Conservation (phyloP, 2,113 vertebrate species). For the Thamnophis sirtalis region DNA sequence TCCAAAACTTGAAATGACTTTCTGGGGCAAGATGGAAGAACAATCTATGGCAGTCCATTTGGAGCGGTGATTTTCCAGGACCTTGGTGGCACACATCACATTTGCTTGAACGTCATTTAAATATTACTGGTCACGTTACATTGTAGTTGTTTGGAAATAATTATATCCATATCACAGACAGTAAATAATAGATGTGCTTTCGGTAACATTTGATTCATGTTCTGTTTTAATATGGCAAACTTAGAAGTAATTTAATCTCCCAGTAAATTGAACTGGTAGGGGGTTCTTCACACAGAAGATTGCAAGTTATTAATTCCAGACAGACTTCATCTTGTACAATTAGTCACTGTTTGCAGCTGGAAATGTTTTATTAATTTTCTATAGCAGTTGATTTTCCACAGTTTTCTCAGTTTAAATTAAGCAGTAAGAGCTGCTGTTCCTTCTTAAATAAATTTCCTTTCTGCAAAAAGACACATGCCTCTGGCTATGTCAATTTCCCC, state of each 20-base stretch:
- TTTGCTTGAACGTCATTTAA: conserved; percentile 71
- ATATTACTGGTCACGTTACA: conserved; percentile 81
- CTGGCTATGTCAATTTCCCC: conserved; percentile 84
- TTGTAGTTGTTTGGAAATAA: conserved; percentile 86
- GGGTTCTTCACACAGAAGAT: conserved; percentile 86
- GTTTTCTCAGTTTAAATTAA: conserved; percentile 85
- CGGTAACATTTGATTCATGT: conserved; percentile 82
- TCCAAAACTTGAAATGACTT: conserved; percentile 28
- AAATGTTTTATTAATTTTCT: conserved; percentile 87
- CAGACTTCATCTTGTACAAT: conserved; percentile 88
- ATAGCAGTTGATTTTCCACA: conserved; percentile 81
- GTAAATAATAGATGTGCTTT: conserved; percentile 90
- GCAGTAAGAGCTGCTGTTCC: conserved; percentile 81
- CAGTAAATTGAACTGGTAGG: conserved; percentile 87
- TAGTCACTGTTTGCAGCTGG: conserved; percentile 88
- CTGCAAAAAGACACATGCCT: conserved; percentile 78
- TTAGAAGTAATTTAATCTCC: conserved; percentile 92
- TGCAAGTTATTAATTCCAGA: conserved; percentile 86
- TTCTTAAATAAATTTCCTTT: conserved; percentile 85
- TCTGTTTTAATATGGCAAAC: conserved; percentile 90
- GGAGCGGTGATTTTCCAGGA: conserved; percentile 30
- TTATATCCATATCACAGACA: conserved; percentile 93
- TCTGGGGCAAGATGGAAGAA: neutral
- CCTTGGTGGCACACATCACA: conserved; percentile 18
- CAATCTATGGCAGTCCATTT: conserved; percentile 24